Percentiles rank a stretch among this genome's conserved stretches.
These are phyloP conservation scores for Rhopalosiphum nymphaeae DNA, from an alignment of 2,888 invertebrate species.

Conservation along the genomic window DNA sequence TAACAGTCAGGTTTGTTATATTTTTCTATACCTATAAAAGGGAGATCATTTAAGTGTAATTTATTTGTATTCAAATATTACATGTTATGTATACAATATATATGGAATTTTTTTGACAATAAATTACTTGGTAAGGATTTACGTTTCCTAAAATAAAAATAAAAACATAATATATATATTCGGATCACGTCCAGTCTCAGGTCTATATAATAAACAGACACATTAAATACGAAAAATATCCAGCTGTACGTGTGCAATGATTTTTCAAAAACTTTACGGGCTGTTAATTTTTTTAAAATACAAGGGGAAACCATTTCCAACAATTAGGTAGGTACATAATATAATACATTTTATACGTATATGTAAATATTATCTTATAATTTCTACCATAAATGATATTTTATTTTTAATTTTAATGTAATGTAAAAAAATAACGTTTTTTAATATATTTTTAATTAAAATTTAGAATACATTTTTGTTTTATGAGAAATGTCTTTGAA, in stretches of 20 bases:
- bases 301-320: neutral
- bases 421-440: neutral
- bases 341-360: neutral
- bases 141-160: neutral
- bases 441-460: neutral
- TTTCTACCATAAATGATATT: neutral
- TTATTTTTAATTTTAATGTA: neutral
- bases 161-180: neutral
- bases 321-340: neutral
- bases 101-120: neutral
- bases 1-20: neutral
- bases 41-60: neutral
- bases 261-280: neutral
- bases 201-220: slow-evolving; percentile 21
- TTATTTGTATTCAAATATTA: slow-evolving; percentile 19
- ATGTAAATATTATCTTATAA: neutral
- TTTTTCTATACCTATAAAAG: neutral
- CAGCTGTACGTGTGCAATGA: neutral
- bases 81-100: neutral
- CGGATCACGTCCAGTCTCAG: slow-evolving; percentile 8
- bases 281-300: neutral
- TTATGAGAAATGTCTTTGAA: neutral
- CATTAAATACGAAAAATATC: slow-evolving; percentile 18
- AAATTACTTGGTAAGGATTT: slow-evolving; percentile 16
- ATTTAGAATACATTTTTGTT: neutral